A percentile compares a stretch with the other conserved stretches of the same genome.
Conservation (phyloP, 2,113 vertebrate genomes). For the Nipponia nippon region DNA sequence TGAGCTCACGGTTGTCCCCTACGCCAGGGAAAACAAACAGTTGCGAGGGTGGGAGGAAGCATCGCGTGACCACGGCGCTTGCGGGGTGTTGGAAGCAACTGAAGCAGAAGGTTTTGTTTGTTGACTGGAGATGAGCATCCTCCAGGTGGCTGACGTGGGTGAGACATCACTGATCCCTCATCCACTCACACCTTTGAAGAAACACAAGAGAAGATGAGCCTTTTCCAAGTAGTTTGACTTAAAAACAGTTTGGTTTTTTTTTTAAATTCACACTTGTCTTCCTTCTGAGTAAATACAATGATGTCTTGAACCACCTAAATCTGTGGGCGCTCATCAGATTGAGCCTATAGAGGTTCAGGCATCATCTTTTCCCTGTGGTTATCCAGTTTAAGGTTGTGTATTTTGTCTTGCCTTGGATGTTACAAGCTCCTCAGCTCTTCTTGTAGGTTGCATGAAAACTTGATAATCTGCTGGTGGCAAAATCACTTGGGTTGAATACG, state of each 20-base stretch:
- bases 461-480: background rate
- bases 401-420: background rate
- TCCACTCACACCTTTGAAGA: background rate
- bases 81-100: background rate
- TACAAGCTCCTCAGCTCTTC: background rate
- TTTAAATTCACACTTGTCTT: background rate
- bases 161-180: background rate
- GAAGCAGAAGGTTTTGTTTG: background rate
- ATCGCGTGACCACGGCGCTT: background rate
- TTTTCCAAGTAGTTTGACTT: background rate
- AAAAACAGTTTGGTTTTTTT: background rate
- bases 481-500: background rate
- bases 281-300: background rate
- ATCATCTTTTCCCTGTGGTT: background rate
- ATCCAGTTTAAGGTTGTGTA: background rate
- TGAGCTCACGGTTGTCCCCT: background rate
- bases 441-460: background rate
- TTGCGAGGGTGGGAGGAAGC: background rate
- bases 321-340: background rate
- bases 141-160: background rate
- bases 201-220: background rate
- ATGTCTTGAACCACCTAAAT: background rate
- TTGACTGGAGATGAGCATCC: background rate
- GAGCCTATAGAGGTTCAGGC: background rate
- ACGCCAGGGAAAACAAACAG: too few species aligned